Base-by-base conservation (phyloP, 1,140 invertebrate genomes). In the Pachyrhynchus sulphureomaculatus region DNA sequence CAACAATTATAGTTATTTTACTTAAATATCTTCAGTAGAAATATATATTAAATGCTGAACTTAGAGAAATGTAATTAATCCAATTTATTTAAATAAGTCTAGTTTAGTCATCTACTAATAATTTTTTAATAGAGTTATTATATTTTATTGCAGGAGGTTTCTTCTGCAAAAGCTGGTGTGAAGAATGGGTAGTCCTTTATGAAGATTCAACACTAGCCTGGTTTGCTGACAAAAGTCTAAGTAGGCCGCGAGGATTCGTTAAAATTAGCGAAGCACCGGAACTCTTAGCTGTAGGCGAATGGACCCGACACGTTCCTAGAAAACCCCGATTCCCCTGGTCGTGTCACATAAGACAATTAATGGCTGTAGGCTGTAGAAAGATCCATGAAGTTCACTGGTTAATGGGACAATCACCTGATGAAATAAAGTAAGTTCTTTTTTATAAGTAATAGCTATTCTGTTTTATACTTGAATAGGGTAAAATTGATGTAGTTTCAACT, bases 171-270 rank as follows among this genome's bases (percentile, higher is more conserved):
- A 82, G 85, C n/a, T 91, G 89, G 89, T 80, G 85, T 5, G 86
- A 90, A 73, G 88, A 90, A 74, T 90, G 87, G 86, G 84, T 89
- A 36, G 87, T 90, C 23, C 76, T 91, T 5, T 90, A 89, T 75
- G 88, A 90, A 64, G 88, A 91, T 76, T 89, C 87, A 3, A 88
- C 87, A 12, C 81, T 91, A 74, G 86, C 87, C 5, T 91, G 88
- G 88, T 90, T 86, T 70, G 88, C 87, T 68, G 86, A 87, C 68
- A 81, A 81, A 60, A 78, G 78, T n/a, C 68, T 79, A 6, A 64
- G 65, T 17, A 75, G 78, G 9, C 77, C 80, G 3, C 74, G 78
- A 26, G 82, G 83, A 4, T 77, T 75, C 20, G 64, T 84, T 18
- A 78, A 88, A 45, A 83, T 91, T 12, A 86, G 87, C 71, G 87